Percentiles rank a stretch among this genome's conserved stretches.
Evolutionary conservation across 2,888 invertebrate genomes (phyloP).

Genomic region (Apamea sordens): DNA sequence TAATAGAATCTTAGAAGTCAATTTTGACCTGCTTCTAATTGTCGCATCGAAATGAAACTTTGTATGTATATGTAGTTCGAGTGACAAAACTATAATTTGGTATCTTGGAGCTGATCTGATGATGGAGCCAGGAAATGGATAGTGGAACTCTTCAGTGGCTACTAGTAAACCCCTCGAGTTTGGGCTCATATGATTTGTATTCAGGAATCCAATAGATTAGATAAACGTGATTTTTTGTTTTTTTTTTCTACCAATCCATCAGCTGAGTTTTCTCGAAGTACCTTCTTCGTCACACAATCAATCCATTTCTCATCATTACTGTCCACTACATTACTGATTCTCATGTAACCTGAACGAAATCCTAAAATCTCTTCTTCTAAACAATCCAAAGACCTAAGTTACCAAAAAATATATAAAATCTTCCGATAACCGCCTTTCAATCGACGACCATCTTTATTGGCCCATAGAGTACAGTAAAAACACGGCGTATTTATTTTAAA

Average conservation of each 20-base stretch:
- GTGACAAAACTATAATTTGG: too few relatives aligned
- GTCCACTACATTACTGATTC: neutral
- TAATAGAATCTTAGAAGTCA: too few relatives aligned
- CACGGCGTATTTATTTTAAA: constrained; percentile 74
- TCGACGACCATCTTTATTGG: constrained; percentile 39
- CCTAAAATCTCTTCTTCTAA: neutral
- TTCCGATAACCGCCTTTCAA: constrained; percentile 14
- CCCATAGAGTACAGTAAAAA: constrained; percentile 59
- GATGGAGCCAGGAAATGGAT: too few relatives aligned
- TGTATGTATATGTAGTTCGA: too few relatives aligned
- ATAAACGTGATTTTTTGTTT: too few relatives aligned
- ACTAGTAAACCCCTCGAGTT: too few relatives aligned
- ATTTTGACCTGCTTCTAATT: too few relatives aligned
- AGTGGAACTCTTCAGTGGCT: too few relatives aligned
- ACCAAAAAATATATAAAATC: neutral
- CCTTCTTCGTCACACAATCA: neutral
- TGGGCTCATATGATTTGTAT: too few relatives aligned
- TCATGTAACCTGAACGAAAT: neutral
- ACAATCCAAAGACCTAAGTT: neutral
- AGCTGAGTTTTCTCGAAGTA: neutral
- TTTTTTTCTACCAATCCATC: neutral
- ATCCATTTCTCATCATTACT: neutral
- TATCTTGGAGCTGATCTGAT: too few relatives aligned
- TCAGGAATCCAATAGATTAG: too few relatives aligned
- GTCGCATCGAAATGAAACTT: too few relatives aligned